A percentile compares a stretch with the other conserved stretches of the same genome.
phyloP scores from a whole-genome alignment of 2,113 vertebrate genomes.

The Bos indicus region DNA sequence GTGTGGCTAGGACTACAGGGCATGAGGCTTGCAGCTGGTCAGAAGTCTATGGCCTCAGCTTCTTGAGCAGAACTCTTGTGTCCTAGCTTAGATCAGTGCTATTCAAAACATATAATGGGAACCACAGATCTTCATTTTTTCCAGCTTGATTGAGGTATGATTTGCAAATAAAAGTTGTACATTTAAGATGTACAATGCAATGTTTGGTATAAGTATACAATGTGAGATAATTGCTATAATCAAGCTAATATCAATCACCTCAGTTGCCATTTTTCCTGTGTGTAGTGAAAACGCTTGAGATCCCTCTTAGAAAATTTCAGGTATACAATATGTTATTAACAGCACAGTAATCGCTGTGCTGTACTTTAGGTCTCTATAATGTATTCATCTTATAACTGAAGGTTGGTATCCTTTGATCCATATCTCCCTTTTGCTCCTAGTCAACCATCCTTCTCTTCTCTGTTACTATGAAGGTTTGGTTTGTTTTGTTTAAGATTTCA shows the following conservation, averaged over 20 bases:
- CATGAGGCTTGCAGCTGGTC: neutral
- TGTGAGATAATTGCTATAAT: neutral
- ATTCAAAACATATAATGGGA: neutral
- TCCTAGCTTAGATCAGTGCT: neutral
- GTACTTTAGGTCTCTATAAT: neutral
- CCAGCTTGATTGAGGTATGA: neutral
- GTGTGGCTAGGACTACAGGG: neutral
- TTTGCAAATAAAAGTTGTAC: neutral
- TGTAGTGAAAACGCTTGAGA: neutral
- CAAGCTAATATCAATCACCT: neutral
- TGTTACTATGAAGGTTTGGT: neutral
- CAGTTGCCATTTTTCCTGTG: neutral
- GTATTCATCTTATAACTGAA: neutral
- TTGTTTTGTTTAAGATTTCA: neutral
- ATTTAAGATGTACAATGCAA: neutral
- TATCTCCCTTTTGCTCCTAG: neutral
- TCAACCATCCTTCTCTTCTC: neutral
- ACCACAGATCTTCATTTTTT: neutral
- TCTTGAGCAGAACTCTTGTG: neutral
- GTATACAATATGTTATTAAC: neutral
- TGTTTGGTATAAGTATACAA: neutral
- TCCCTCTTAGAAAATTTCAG: neutral
- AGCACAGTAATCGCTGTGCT: neutral
- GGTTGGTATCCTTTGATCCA: neutral
- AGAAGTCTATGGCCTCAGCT: neutral